A percentile compares a stretch with the other conserved stretches of the same genome.
Conservation (phyloP, 2,113 vertebrate species). For the Gallinago jamesoni region DNA sequence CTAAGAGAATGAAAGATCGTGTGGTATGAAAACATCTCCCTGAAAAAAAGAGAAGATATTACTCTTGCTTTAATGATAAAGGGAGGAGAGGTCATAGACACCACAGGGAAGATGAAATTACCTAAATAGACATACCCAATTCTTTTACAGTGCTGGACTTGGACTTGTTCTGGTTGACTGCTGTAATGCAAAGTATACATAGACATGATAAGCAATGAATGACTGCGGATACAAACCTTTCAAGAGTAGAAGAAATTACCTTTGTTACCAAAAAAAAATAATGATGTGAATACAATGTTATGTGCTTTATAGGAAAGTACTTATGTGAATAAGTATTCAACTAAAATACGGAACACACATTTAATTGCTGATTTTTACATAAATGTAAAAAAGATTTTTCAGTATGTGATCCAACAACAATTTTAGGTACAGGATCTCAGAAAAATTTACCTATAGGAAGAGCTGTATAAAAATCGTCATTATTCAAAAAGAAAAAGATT, state of each 20-base stretch:
- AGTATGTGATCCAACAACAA: neutral
- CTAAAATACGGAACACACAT: neutral
- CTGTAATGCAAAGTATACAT: neutral
- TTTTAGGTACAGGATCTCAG: neutral
- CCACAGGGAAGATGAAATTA: neutral
- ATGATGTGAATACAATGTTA: neutral
- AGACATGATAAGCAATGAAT: neutral
- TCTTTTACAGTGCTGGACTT: neutral
- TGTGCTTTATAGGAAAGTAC: neutral
- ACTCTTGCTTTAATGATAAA: neutral
- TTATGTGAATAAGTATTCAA: neutral
- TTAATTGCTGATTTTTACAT: neutral
- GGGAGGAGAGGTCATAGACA: neutral
- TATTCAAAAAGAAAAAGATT: neutral
- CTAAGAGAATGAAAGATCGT: neutral
- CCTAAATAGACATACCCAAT: neutral
- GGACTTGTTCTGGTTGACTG: neutral
- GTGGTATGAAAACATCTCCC: neutral
- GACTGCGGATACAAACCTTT: fast-evolving
- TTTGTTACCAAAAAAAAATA: neutral
- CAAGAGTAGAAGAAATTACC: neutral
- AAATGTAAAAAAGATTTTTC: neutral
- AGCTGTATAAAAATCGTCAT: neutral
- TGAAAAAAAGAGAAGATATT: neutral
- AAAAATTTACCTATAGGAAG: neutral